phyloP scores from a whole-genome alignment of 2,888 invertebrate genomes.

The Apamea anceps region DNA sequence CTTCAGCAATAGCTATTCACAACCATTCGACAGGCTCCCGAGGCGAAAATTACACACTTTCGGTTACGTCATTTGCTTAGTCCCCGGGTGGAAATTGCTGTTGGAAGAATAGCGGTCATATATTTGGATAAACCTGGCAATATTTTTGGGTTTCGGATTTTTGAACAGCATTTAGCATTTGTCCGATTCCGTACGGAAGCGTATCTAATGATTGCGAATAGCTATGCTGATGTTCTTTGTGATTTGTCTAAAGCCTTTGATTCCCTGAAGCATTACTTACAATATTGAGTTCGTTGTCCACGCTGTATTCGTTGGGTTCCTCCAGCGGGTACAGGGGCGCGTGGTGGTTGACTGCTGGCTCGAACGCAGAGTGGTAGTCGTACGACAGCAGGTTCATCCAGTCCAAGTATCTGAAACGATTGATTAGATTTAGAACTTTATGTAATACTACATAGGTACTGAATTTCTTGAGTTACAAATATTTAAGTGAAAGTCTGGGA shows the following conservation, averaged over 20 bases:
- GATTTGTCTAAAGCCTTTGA: constrained; percentile 2
- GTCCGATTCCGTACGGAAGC: too few relatives aligned
- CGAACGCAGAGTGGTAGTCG: constrained; percentile 98
- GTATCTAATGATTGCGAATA: too few relatives aligned
- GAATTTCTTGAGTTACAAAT: background rate
- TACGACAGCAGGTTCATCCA: constrained; percentile 98
- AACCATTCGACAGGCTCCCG: too few relatives aligned
- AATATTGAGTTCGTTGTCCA: constrained; percentile 96
- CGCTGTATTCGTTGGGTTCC: constrained; percentile 96
- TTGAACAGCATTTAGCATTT: too few relatives aligned
- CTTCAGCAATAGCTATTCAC: too few relatives aligned
- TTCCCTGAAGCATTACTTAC: constrained; percentile 89
- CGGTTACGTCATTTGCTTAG: too few relatives aligned
- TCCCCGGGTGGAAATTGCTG: too few relatives aligned
- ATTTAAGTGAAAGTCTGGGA: background rate
- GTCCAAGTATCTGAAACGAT: constrained; percentile 93
- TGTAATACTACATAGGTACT: background rate
- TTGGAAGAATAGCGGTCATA: too few relatives aligned
- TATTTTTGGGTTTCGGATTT: too few relatives aligned
- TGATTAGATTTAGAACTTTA: background rate
- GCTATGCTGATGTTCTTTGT: too few relatives aligned
- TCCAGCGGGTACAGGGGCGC: constrained; percentile 95
- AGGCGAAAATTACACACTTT: too few relatives aligned
- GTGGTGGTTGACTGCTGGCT: constrained; percentile 97
- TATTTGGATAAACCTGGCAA: too few relatives aligned